Evolutionary conservation across 2,797 vertebrate genomes (phyloP), one percentile per base, ranked within the genome.

Genomic region (Oreochromis grahami): DNA sequence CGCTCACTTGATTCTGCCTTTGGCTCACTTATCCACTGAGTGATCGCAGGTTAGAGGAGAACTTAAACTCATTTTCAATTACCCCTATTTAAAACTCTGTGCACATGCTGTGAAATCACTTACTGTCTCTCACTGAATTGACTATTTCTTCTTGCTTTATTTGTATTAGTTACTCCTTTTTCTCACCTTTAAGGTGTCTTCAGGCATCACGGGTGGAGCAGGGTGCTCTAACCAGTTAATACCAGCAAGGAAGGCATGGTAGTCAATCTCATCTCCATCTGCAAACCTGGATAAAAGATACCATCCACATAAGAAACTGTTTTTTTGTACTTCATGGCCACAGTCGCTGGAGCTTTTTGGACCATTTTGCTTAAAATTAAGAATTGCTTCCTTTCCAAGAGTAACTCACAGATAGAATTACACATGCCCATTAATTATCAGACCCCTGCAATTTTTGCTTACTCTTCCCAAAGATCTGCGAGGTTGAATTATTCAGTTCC

Each of bases 201-300:
- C 88, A 0, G 89, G 91, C 79, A 93, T 77, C 6, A 96, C 88
- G 24, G 91, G 84, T 15, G 93, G 88, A 65, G 95, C 51, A 2
- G 87, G 94, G 86, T 97, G 96, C 82, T 96, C 92, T 87, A 94
- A 89, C 97, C 98, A 98, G 95, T 99, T 97, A 84, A 99, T 94
- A 7, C 89, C 94, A 87, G 94, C 89, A 70, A 98, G 86, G 89
- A 98, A 94, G 19, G 95, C 95, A 1, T 95, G 51, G 83, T 98
- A 98, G 94, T 98, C 95, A n/a, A 98, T 89, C 90, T 96, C 92
- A 29, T 96, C 95, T 60, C 90, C 94, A 7, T 97, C 95, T 94
- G 96, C 90, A 96, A 96, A 98, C 87, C 98, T 99, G 84, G 53
- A 87, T 43, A 29, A 76, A 74, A 88, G 45, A 85, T 11, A 11